Evolutionary conservation across 2,888 invertebrate species (phyloP), one percentile per base, ranked within the genome.

Genomic region (Acronicta aceris): DNA sequence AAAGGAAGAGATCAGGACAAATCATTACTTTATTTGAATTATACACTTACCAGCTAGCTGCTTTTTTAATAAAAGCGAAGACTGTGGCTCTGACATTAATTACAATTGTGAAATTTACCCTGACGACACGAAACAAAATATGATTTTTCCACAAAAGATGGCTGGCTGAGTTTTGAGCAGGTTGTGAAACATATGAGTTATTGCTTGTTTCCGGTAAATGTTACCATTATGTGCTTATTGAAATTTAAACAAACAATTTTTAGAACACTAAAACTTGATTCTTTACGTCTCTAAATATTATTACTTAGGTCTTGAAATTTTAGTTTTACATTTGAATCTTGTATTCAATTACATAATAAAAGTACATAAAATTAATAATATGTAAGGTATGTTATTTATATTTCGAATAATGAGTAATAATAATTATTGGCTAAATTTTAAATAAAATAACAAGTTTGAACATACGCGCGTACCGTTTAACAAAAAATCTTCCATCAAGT

Each of bases 21-120:
- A 84, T 79, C 56, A 77, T 80, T 82, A 76, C 75, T 65, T 65
- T 66, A 63, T 77, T 65, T 25, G 6, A 70, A 78, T 66, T 57
- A 63, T 66, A 60, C 67, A 95, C 96, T 95, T 96, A 98, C 98
- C 98, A 97, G 98, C 98, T 96, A 98, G 96, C 96, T 98, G 98
- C 96, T 98, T 98, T 95, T 98, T 97, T 95, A 98, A 96, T 96
- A 98, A 96, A 95, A 98, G 97, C 95, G 98, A 97, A 95, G 98
- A 98, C 97, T 98, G 98, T 96, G 97, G 97, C 96, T 98, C 98
- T 96, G 98, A 98, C 98, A 98, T 98, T 97, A 97, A 97, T 97
- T 96, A 96, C 96, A 96, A 96, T 95, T 96, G 95, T 95, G 96
- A 96, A 96, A 96, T 96, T 96, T 96, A 96, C 95, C 95, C 95